Conservation (phyloP, 1,140 invertebrate species). For the Zeugodacus cucurbitae region DNA sequence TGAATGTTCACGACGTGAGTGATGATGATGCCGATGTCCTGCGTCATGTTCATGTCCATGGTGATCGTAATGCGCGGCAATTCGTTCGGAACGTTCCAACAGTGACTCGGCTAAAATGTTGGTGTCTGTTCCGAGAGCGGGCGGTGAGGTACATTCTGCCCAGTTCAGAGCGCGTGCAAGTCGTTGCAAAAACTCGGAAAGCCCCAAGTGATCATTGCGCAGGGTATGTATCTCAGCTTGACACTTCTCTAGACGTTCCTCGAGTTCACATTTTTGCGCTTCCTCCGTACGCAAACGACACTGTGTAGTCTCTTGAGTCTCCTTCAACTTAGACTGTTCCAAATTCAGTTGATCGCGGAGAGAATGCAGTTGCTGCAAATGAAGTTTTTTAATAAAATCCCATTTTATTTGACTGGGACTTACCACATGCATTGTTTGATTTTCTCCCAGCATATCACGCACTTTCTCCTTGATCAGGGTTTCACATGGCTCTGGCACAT, state of each 20-base stretch:
- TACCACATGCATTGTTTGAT: conserved; percentile 80
- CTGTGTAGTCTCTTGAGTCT: conserved; percentile 72
- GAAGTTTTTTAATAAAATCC: neutral
- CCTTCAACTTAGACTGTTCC: conserved; percentile 73
- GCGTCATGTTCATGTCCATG: conserved; percentile 65
- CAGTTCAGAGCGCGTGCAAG: conserved; percentile 70
- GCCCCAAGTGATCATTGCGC: conserved; percentile 61
- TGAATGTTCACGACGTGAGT: conserved; percentile 46
- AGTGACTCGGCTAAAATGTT: conserved; percentile 83
- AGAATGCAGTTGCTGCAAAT: conserved; percentile 74
- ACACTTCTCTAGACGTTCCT: conserved; percentile 76
- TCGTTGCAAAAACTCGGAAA: conserved; percentile 69
- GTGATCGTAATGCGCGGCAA: conserved; percentile 77
- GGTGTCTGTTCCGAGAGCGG: conserved; percentile 77
- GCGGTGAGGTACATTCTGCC: conserved; percentile 60
- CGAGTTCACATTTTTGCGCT: conserved; percentile 75
- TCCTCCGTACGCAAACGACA: conserved; percentile 74
- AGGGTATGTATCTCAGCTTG: conserved; percentile 75
- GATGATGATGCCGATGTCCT: conserved; percentile 44
- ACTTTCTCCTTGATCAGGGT: conserved; percentile 80
- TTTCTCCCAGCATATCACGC: conserved; percentile 78
- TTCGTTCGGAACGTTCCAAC: conserved; percentile 79
- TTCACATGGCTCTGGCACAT: conserved; percentile 74
- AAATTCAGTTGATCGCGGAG: conserved; percentile 75
- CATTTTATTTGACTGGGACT: conserved; percentile 45